A percentile compares a stretch with the other conserved stretches of the same genome.
These are phyloP conservation scores for Meghimatium bilineatum DNA, from an alignment of 2,888 invertebrate genomes.

Conservation along the genomic window DNA sequence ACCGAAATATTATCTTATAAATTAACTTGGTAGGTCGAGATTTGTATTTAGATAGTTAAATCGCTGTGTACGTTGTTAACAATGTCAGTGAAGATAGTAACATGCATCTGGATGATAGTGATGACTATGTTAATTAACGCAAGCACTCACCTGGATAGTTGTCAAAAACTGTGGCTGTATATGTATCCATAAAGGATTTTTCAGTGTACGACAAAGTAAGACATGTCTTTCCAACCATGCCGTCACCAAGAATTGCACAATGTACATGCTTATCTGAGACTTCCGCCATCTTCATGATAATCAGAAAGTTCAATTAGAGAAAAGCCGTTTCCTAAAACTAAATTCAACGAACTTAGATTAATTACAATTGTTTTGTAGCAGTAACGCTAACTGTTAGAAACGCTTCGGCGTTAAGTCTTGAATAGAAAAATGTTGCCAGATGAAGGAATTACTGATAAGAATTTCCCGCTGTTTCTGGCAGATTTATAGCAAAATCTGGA, in stretches of 20 bases:
- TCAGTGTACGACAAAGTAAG: constrained; percentile 5
- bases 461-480: not conserved
- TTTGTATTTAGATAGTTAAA: too few relatives aligned
- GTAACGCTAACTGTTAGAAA: too few relatives aligned
- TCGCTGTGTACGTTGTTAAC: too few relatives aligned
- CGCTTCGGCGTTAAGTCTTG: too few relatives aligned
- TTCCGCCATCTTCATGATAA: constrained; percentile 45
- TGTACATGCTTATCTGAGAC: constrained; percentile 50
- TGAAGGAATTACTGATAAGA: not conserved
- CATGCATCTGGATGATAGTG: not conserved
- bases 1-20: not conserved
- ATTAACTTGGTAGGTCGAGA: not conserved
- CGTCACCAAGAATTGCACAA: constrained; percentile 32
- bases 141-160: constrained; percentile 24
- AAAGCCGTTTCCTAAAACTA: too few relatives aligned
- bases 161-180: constrained; percentile 28
- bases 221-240: constrained; percentile 40
- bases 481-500: not conserved
- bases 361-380: too few relatives aligned
- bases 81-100: not conserved
- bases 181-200: not conserved
- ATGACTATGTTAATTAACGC: not conserved
- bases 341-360: too few relatives aligned
- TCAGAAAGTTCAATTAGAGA: not conserved
- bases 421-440: too few relatives aligned